These are phyloP conservation scores for Xylophagus ater DNA, from an alignment of 2,888 invertebrate species.

Conservation along the genomic window DNA sequence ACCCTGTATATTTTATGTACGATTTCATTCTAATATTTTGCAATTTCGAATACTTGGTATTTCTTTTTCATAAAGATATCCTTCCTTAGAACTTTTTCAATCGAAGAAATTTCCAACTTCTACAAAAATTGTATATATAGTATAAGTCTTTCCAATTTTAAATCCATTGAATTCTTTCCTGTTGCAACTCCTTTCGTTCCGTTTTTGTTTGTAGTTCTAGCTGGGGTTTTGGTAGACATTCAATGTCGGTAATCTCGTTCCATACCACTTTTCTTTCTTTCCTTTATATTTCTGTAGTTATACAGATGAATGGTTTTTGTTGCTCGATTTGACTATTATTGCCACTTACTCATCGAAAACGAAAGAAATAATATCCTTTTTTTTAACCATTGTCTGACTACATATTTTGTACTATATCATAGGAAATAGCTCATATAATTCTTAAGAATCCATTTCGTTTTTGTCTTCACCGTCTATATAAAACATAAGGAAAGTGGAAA, in stretches of 20 bases:
- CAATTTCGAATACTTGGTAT: too few relatives aligned
- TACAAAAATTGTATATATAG: too few relatives aligned
- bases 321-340: constrained; percentile 10
- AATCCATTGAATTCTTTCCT: too few relatives aligned
- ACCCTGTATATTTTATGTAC: too few relatives aligned
- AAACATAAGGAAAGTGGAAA: background rate
- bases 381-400: background rate
- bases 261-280: background rate
- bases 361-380: constrained; percentile 7
- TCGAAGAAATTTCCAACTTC: too few relatives aligned
- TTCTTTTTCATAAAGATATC: too few relatives aligned
- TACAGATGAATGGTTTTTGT: constrained; percentile 1
- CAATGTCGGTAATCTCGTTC: background rate
- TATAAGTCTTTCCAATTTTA: too few relatives aligned
- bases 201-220: too few relatives aligned
- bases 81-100: too few relatives aligned
- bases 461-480: background rate
- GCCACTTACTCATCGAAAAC: constrained; percentile 14
- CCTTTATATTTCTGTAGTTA: background rate
- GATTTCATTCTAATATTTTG: too few relatives aligned
- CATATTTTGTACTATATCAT: background rate
- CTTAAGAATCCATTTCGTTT: background rate
- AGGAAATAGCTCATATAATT: background rate
- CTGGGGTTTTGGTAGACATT: background rate
- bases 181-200: too few relatives aligned